A percentile compares a stretch with the other conserved stretches of the same genome.
Conservation (phyloP, 2,113 vertebrate genomes). For the Synchiropus splendidus region DNA sequence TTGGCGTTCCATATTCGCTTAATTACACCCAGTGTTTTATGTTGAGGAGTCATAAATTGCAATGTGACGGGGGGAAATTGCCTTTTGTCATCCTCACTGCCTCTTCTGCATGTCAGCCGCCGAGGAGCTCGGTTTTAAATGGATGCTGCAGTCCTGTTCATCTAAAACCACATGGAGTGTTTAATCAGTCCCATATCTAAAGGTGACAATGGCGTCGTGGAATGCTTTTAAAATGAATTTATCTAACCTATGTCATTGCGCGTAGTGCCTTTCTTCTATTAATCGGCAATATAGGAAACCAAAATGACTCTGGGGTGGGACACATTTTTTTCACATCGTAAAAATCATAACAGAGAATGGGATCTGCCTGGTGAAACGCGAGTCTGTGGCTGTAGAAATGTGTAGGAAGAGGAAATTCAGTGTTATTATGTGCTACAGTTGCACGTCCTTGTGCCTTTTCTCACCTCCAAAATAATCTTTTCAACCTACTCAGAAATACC, state of each 20-base stretch:
- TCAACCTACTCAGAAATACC: too few species aligned
- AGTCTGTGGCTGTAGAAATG: slow-evolving; percentile 26
- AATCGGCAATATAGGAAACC: too few species aligned
- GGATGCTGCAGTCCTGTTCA: neutral
- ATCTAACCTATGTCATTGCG: too few species aligned
- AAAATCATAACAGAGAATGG: slow-evolving; percentile 33
- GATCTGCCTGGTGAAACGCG: slow-evolving; percentile 28
- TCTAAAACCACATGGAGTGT: neutral
- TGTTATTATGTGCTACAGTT: too few species aligned
- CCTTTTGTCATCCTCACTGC: slow-evolving; percentile 10
- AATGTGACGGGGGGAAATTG: slow-evolving; percentile 23
- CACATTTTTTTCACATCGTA: slow-evolving; percentile 32
- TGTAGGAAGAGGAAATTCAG: slow-evolving; percentile 1
- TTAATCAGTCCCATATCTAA: too few species aligned
- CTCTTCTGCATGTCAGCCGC: slow-evolving; percentile 9
- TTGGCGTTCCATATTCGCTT: slow-evolving; percentile 34
- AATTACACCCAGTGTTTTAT: slow-evolving; percentile 42
- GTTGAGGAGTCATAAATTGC: slow-evolving; percentile 38
- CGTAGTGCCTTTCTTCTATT: too few species aligned
- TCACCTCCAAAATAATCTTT: slow-evolving; percentile 1
- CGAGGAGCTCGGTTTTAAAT: neutral
- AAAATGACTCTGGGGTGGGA: too few species aligned
- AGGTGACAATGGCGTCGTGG: too few species aligned
- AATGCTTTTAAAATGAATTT: neutral
- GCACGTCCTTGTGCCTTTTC: neutral